Evolutionary conservation across 2,888 invertebrate genomes (phyloP).

Genomic region (Cerceris rybyensis): DNA sequence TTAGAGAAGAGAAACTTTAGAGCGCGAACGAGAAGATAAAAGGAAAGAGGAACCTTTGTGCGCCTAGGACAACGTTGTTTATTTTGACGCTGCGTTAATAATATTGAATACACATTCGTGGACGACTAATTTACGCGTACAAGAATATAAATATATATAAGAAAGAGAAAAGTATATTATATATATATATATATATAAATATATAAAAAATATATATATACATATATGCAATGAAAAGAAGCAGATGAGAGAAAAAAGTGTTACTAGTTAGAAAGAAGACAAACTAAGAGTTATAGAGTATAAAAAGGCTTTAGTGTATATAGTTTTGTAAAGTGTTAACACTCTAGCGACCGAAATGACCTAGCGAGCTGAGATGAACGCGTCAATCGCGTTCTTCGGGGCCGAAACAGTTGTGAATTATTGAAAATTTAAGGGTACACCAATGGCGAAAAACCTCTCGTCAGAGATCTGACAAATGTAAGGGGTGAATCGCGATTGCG

Average conservation of each 20-base stretch:
- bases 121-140: conserved; percentile 57
- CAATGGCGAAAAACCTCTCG: background rate
- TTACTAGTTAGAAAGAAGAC: conserved; percentile 69
- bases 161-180: conserved; percentile 11
- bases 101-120: conserved; percentile 61
- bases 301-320: conserved; percentile 80
- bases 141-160: conserved; percentile 14
- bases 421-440: background rate
- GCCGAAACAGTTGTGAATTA: conserved; percentile 21
- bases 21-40: conserved; percentile 33
- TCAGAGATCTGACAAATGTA: background rate
- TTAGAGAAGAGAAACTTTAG: conserved; percentile 62
- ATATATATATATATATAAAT: conserved; percentile 16
- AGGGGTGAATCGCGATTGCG: background rate
- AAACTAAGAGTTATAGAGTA: conserved; percentile 70
- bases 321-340: conserved; percentile 81
- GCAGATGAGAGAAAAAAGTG: conserved; percentile 56
- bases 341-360: conserved; percentile 65
- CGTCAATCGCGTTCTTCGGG: conserved; percentile 9
- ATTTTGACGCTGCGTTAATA: conserved; percentile 69
- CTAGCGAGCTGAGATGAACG: conserved; percentile 17
- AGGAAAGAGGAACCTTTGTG: conserved; percentile 62
- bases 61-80: conserved; percentile 59
- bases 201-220: conserved; percentile 26
- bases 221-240: conserved; percentile 46